These are phyloP conservation scores for Brachionus paranguensis DNA, from an alignment of 1,140 invertebrate genomes.

Conservation along the genomic window DNA sequence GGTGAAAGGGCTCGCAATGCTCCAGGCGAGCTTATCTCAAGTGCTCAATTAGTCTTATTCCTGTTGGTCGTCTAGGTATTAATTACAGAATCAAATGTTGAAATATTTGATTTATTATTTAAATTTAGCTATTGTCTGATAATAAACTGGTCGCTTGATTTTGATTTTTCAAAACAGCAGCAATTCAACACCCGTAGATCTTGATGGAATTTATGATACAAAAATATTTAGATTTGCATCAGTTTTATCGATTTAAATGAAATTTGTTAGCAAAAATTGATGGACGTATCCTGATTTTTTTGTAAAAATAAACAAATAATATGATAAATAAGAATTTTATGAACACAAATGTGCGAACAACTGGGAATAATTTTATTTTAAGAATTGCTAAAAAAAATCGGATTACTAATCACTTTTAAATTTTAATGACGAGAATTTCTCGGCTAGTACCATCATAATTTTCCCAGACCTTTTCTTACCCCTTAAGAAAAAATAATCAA, in stretches of 20 bases:
- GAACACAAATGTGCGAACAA: not conserved
- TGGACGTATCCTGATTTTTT: not conserved
- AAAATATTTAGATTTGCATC: conserved; percentile 1
- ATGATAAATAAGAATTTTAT: not conserved
- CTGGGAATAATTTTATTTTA: not conserved
- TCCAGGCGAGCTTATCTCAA: not conserved
- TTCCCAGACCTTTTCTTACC: not conserved
- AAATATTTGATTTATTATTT: not conserved
- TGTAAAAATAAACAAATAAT: not conserved
- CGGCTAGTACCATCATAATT: not conserved
- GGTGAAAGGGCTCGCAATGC: not conserved
- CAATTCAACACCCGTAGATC: not conserved
- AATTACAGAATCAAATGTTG: not conserved
- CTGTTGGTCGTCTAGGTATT: not conserved
- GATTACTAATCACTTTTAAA: not conserved
- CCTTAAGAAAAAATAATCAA: not conserved
- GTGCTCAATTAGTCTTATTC: not conserved
- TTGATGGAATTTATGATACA: not conserved
- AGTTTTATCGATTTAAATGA: not conserved
- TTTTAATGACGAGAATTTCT: not conserved
- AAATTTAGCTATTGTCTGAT: not conserved
- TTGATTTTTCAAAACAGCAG: not conserved
- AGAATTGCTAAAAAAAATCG: not conserved
- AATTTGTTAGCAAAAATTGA: not conserved
- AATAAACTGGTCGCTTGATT: not conserved